Conservation (phyloP, 2,113 vertebrate genomes). For the Dromas ardeola region DNA sequence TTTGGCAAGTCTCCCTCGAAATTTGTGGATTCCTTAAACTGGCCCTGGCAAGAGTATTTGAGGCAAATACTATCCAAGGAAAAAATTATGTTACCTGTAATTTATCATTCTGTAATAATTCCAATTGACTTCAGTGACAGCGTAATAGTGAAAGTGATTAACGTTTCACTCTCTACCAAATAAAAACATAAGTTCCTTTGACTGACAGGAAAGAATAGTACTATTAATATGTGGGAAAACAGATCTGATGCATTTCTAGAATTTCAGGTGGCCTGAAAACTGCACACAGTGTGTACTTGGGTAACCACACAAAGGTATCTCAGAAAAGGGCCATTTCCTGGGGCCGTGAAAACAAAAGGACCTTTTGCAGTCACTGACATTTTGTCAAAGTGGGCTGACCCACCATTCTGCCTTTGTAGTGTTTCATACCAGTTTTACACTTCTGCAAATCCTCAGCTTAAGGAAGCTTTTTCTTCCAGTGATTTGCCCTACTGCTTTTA, state of each 20-base stretch:
- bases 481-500: neutral
- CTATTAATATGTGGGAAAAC: neutral
- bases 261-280: neutral
- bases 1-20: constrained; percentile 2
- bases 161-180: neutral
- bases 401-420: neutral
- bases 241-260: neutral
- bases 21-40: neutral
- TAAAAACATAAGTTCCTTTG: neutral
- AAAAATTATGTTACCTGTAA: neutral
- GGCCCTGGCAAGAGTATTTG: neutral
- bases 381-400: neutral
- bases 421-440: neutral
- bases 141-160: neutral
- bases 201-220: neutral
- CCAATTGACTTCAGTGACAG: neutral
- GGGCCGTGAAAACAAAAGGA: neutral
- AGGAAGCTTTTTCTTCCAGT: neutral
- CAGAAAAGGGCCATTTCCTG: neutral
- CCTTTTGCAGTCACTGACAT: neutral
- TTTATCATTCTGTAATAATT: constrained; percentile 7
- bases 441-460: neutral
- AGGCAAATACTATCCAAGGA: neutral
- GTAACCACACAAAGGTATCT: neutral
- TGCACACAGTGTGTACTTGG: neutral